These are phyloP conservation scores for Sturnus vulgaris DNA, from an alignment of 2,113 vertebrate species.

Conservation along the genomic window DNA sequence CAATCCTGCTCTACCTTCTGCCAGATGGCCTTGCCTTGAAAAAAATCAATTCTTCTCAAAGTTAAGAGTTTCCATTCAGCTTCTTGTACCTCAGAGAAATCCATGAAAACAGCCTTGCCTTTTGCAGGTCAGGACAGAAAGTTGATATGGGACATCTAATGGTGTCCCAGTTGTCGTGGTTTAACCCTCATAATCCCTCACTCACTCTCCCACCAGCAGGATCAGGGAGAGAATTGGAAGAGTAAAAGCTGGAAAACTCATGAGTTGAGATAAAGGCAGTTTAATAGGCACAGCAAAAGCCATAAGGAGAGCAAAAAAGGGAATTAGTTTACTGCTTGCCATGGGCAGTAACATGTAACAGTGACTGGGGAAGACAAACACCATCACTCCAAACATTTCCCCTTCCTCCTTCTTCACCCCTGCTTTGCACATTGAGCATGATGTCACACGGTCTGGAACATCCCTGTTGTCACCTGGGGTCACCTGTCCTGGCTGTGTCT, in stretches of 20 bases:
- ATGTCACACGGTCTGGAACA: not conserved
- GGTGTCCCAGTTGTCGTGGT: not conserved
- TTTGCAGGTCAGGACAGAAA: not conserved
- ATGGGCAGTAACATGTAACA: no score
- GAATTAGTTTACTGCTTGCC: not conserved
- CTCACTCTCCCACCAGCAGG: not conserved
- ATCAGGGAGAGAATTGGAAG: not conserved
- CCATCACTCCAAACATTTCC: not conserved
- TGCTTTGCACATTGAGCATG: no score
- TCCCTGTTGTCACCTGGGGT: not conserved
- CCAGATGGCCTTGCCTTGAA: no score
- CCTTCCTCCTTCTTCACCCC: not conserved
- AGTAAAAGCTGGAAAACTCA: not conserved
- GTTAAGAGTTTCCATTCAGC: not conserved
- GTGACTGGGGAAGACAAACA: not conserved
- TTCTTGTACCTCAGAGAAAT: not conserved
- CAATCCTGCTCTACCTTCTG: not conserved
- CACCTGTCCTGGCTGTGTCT: not conserved
- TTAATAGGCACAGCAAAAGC: not conserved
- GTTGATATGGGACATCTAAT: accelerated
- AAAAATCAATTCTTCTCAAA: not conserved
- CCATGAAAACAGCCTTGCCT: not conserved
- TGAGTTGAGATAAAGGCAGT: not conserved
- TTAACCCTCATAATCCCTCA: not conserved
- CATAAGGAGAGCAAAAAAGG: not conserved